Conservation (phyloP, 2,888 invertebrate genomes). For the Epinotia demarniana region DNA sequence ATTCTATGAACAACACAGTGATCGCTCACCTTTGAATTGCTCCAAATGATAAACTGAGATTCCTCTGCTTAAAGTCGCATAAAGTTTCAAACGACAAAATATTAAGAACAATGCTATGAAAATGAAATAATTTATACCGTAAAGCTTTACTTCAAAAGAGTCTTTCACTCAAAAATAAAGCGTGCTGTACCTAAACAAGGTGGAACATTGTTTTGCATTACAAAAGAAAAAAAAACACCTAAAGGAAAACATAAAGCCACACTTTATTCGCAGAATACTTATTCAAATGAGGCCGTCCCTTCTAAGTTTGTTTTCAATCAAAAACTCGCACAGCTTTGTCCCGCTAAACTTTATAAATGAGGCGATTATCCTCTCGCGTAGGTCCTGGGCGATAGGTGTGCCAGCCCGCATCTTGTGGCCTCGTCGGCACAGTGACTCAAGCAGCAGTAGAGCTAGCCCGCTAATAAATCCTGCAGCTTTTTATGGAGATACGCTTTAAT, state of each 20-base stretch:
- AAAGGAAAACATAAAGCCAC: slow-evolving; percentile 85
- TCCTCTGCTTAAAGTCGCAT: slow-evolving; percentile 71
- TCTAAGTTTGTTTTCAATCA: slow-evolving; percentile 85
- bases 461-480: background rate
- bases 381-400: slow-evolving; percentile 72
- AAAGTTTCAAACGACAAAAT: slow-evolving; percentile 78
- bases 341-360: slow-evolving; percentile 85
- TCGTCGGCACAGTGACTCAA: slow-evolving; percentile 23
- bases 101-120: slow-evolving; percentile 82
- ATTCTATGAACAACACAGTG: slow-evolving; percentile 12
- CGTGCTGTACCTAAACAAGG: slow-evolving; percentile 85
- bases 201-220: slow-evolving; percentile 85
- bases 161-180: slow-evolving; percentile 85
- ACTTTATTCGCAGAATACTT: slow-evolving; percentile 85
- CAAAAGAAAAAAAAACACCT: slow-evolving; percentile 83
- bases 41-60: slow-evolving; percentile 70
- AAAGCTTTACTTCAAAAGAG: slow-evolving; percentile 85
- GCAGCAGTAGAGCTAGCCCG: slow-evolving; percentile 6
- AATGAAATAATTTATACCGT: slow-evolving; percentile 84
- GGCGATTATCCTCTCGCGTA: slow-evolving; percentile 80
- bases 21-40: slow-evolving; percentile 35
- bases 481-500: background rate
- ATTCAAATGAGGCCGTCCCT: slow-evolving; percentile 85
- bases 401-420: slow-evolving; percentile 35
- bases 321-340: slow-evolving; percentile 84